Conservation (phyloP, 2,797 vertebrate genomes). For the Cottoperca gobio region DNA sequence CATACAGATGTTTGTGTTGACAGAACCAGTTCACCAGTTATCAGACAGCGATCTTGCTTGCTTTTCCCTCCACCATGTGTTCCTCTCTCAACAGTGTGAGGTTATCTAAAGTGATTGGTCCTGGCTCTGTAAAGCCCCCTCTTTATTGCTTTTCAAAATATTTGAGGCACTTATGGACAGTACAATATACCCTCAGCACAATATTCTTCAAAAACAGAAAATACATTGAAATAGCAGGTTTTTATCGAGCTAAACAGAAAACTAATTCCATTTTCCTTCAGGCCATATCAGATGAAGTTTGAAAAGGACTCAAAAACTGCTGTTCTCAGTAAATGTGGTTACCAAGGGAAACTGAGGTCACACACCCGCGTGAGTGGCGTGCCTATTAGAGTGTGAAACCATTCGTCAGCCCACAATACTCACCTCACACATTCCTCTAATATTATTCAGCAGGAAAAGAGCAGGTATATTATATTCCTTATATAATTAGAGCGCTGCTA, state of each 20-base stretch:
- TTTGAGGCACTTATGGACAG: not conserved
- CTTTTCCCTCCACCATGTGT: not conserved
- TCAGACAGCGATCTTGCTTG: slow-evolving; percentile 24
- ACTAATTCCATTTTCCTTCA: slow-evolving; percentile 20
- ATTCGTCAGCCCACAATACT: slow-evolving; percentile 30
- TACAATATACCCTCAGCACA: too few relatives aligned
- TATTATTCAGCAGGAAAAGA: slow-evolving; percentile 27
- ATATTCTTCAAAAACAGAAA: slow-evolving; percentile 9
- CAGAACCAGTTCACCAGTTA: slow-evolving; percentile 62
- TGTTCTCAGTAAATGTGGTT: slow-evolving; percentile 51
- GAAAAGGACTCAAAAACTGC: slow-evolving; percentile 46
- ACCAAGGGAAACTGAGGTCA: slow-evolving; percentile 67
- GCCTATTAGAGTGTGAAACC: slow-evolving; percentile 42
- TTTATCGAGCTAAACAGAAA: slow-evolving; percentile 2
- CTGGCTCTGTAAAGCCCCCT: not conserved
- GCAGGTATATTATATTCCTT: slow-evolving; percentile 3
- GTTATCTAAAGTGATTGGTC: slow-evolving; percentile 4
- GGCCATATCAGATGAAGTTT: slow-evolving; percentile 16
- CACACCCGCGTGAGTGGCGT: slow-evolving; percentile 26
- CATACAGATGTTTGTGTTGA: slow-evolving; percentile 58
- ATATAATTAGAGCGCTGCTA: slow-evolving; percentile 10
- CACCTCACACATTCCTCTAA: slow-evolving; percentile 48
- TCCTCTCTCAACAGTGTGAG: slow-evolving; percentile 16
- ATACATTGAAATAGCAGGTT: slow-evolving; percentile 14
- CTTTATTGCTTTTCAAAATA: slow-evolving; percentile 32